Evolutionary conservation across 2,888 invertebrate genomes (phyloP).

Genomic region (Coremacera marginata): DNA sequence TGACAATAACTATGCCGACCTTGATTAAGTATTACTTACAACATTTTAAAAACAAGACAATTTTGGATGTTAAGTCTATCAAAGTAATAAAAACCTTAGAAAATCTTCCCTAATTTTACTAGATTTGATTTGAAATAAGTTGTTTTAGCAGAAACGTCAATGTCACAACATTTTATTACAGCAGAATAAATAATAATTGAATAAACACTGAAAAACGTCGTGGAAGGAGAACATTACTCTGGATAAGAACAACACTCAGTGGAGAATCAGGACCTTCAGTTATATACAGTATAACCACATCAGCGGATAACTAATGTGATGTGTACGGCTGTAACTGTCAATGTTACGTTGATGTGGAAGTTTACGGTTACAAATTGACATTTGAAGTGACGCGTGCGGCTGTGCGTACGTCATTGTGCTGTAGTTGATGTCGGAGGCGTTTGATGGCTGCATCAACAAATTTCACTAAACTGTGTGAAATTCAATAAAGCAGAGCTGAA

Average conservation of each 20-base stretch:
- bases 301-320: too few species aligned
- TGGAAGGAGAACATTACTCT: background rate
- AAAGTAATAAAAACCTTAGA: too few species aligned
- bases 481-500: conserved; percentile 28
- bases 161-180: background rate
- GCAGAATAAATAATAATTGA: background rate
- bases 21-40: too few species aligned
- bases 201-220: background rate
- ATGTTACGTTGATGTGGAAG: conserved; percentile 35
- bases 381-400: conserved; percentile 36
- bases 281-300: too few species aligned
- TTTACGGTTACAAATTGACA: conserved; percentile 43
- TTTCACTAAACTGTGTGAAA: conserved; percentile 37
- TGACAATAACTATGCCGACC: too few species aligned
- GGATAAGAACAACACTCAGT: background rate
- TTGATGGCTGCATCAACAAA: conserved; percentile 21
- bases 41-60: too few species aligned
- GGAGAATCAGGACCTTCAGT: background rate
- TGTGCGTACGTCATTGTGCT: background rate
- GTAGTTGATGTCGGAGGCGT: background rate
- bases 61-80: too few species aligned
- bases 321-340: conserved; percentile 7
- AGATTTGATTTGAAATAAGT: too few species aligned
- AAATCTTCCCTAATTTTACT: too few species aligned
- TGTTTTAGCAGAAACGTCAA: too few species aligned